Conservation (phyloP, 2,113 vertebrate species). For the Pan troglodytes region NHGRI_mPanTro3-v2.1_pri NC_072407.2:85335001-85335500, state of each 20-base stretch:
- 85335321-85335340: background rate
- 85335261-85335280: background rate
- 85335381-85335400: background rate
- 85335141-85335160: background rate
- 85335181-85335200: background rate
- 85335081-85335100: background rate
- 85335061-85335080: background rate
- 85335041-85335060: background rate
- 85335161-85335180: background rate
- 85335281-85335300: background rate
- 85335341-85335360: background rate
- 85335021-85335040: background rate
- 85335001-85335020: background rate
- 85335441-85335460: background rate
- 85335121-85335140: background rate
- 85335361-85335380: background rate
- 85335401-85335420: background rate
- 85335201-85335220: background rate
- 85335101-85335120: background rate
- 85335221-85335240: slow-evolving; percentile 3
- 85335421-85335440: background rate
- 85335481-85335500: background rate
- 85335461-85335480: background rate
- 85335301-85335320: background rate
- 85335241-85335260: background rate